Evolutionary conservation across 2,888 invertebrate species (phyloP).

Genomic region (Hirudinaria manillensis): DNA sequence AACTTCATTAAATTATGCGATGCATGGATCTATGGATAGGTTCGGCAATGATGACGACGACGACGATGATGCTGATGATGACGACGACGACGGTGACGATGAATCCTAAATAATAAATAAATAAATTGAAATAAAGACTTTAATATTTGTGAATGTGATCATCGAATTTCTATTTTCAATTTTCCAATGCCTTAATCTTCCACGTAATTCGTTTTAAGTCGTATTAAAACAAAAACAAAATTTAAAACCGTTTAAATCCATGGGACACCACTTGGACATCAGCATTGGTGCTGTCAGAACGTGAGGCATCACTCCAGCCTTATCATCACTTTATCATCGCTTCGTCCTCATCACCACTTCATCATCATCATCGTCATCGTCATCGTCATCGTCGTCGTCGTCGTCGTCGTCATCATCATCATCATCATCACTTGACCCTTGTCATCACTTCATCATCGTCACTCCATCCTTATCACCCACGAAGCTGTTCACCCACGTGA

Average conservation of each 20-base stretch:
- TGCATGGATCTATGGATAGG: not conserved
- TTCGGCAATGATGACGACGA: not conserved
- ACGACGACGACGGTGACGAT: not conserved
- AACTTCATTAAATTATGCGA: not conserved
- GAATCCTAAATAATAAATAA: not conserved
- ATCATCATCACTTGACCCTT: conserved; percentile 18
- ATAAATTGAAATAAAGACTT: not conserved
- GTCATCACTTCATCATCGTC: conserved; percentile 29
- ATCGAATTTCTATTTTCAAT: not conserved
- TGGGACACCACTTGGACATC: too few species aligned
- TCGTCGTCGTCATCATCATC: conserved; percentile 20
- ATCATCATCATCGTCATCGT: too few species aligned
- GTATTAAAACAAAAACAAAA: too few species aligned
- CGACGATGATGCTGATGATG: not conserved
- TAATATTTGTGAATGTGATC: not conserved
- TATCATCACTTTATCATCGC: too few species aligned
- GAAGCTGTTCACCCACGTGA: not conserved
- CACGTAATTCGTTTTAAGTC: too few species aligned
- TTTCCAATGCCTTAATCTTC: too few species aligned
- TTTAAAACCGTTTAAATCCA: too few species aligned
- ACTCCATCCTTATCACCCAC: not conserved
- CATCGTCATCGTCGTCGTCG: conserved; percentile 14
- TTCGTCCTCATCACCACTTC: too few species aligned
- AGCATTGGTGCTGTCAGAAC: too few species aligned
- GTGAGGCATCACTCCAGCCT: too few species aligned